Evolutionary conservation across 1,140 invertebrate genomes (phyloP).

Genomic region (Galleria mellonella): DNA sequence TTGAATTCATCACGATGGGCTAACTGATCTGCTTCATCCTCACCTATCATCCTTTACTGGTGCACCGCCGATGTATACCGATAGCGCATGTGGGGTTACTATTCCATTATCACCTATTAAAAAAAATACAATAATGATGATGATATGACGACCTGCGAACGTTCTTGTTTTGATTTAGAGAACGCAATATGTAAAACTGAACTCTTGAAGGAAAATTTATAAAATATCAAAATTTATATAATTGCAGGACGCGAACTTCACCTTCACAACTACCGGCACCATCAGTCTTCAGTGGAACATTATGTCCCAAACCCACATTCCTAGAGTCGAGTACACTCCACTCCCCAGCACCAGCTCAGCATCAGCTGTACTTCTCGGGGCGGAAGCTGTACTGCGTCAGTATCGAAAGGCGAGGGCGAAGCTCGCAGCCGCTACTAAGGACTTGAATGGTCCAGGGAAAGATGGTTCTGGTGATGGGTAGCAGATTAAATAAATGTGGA

Average conservation of each 20-base stretch:
- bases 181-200: too few relatives aligned
- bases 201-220: too few relatives aligned
- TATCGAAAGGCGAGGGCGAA: slow-evolving; percentile 38
- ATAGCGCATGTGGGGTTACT: too few relatives aligned
- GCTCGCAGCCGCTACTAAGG: slow-evolving; percentile 35
- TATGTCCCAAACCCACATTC: slow-evolving; percentile 18
- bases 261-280: slow-evolving; percentile 25
- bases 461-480: slow-evolving; percentile 6
- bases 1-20: too few relatives aligned
- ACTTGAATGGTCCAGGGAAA: not conserved
- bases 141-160: too few relatives aligned
- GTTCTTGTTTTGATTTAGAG: too few relatives aligned
- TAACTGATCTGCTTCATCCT: too few relatives aligned
- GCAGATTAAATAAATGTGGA: not conserved
- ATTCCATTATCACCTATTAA: too few relatives aligned
- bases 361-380: slow-evolving; percentile 30
- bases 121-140: too few relatives aligned
- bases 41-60: too few relatives aligned
- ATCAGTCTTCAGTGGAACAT: slow-evolving; percentile 29
- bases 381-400: slow-evolving; percentile 37
- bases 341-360: slow-evolving; percentile 12
- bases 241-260: slow-evolving; percentile 37
- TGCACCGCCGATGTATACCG: too few relatives aligned
- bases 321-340: not conserved
- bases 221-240: too few relatives aligned